Base-by-base conservation (phyloP, 1,140 invertebrate species). In the Drosophila parabipectinata region DNA sequence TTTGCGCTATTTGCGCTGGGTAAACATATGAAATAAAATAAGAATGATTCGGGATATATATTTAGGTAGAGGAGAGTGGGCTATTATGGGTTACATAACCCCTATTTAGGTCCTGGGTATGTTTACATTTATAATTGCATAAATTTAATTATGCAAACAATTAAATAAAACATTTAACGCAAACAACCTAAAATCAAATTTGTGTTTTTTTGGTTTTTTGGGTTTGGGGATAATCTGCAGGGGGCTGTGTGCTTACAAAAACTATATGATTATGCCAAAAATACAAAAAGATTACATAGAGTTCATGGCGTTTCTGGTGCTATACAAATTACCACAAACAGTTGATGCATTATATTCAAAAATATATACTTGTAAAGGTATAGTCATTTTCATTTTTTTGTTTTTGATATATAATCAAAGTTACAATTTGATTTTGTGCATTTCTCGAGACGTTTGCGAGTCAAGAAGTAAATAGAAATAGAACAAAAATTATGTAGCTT, bases 241-340 rank as follows among this genome's bases (percentile, higher is more conserved):
- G n/a, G 10, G 34, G 34, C 10, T 37, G 57, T 6, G 41, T 79
- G 41, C 63, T 69, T 69, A 69, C 66, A 57, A 57, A 69, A 69
- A 69, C 51, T 69, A 69, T 68, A 56, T 69, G 45, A 55, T 69
- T 56, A 69, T 57, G 53, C 77, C 82, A 77, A 59, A 78, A 77
- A 78, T 78, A 85, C 79, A 83, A 83, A 75, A 76, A 69, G 53
- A 69, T 45, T 75, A 85, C 78, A 85, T 79, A 72, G 72, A 84
- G 64, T 63, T 77, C 58, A 75, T 81, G 63, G 59, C 41, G 30
- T 62, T 73, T 68, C 55, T 67, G 63, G 82, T 90, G 82, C 87
- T 90, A 83, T 90, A 88, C 82, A 90, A 90, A 90, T 90, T 90
- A 90, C 76, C 88, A 90, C 88, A 90, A 90, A 90, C 80, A 90